Base-by-base conservation (phyloP, 2,113 vertebrate genomes). In the Pachyramphus minor region DNA sequence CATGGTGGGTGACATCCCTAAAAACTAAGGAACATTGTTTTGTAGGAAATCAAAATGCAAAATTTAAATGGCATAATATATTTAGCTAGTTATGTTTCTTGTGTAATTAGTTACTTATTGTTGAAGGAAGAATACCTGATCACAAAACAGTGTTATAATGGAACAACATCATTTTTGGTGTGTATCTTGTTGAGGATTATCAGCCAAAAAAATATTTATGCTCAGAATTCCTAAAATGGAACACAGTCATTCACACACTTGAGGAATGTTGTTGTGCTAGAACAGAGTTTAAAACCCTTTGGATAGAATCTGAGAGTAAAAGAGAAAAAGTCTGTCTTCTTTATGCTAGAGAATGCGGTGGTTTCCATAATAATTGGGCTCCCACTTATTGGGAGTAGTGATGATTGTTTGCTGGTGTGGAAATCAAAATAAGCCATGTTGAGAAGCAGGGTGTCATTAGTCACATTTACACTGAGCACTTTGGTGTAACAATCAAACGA, bases 11-110 rank as follows among this genome's bases (percentile, higher is more conserved):
- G n/a, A 75, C 37, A 73, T 42, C 2, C 56, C 85, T 95, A 90
- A 94, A 96, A 96, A 94, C 95, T 25, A 55, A 84, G 31, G 60
- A 90, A 92, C 10, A 62, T 71, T 81, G 11, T 42, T 81, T 83
- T 14, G 2, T 58, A 59, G 9, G 18, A 62, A 84, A 69, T 66
- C 30, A 95, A 82, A 81, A 88, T 33, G 24, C 27, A 86, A 89
- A 35, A 87, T 62, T 85, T 96, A 81, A 91, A 87, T 41, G 5
- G 17, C 52, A 72, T 50, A 35, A 41, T 19, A 68, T 22, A 31
- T 88, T 74, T 23, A 27, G 52, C 64, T 69, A 80, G 62, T 90
- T 90, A 81, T 23, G 11, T 2, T 66, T 13, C 66, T 88, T 63
- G 12, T 63, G 8, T 49, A 85, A 60, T 9, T 55, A 94, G 62